Conservation (phyloP, 1,140 invertebrate genomes). For the Ectropis grisescens region DNA sequence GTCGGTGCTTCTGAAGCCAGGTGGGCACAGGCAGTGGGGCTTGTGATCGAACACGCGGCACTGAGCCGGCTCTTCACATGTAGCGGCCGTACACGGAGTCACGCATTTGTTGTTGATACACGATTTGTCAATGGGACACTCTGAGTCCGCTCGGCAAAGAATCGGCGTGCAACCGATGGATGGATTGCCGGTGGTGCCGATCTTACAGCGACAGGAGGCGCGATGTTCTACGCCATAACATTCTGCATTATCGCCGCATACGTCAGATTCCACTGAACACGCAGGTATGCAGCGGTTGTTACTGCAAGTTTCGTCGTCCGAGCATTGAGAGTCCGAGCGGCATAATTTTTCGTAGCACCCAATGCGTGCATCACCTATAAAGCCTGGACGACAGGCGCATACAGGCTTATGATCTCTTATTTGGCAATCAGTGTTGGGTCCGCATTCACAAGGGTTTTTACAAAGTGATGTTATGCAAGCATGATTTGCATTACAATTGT, state of each 20-base stretch:
- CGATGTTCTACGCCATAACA: conserved; percentile 84
- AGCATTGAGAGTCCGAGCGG: conserved; percentile 80
- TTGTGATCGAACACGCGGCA: conserved; percentile 84
- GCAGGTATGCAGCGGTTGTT: conserved; percentile 84
- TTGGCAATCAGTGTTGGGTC: conserved; percentile 83
- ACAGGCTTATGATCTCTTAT: conserved; percentile 87
- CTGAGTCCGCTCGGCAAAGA: conserved; percentile 81
- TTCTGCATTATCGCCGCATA: conserved; percentile 80
- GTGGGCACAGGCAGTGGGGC: conserved; percentile 83
- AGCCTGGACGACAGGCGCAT: conserved; percentile 85
- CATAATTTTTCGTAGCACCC: conserved; percentile 82
- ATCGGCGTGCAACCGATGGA: conserved; percentile 80
- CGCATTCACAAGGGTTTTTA: conserved; percentile 85
- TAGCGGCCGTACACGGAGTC: conserved; percentile 79
- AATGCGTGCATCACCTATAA: conserved; percentile 84
- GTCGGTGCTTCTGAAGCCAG: conserved; percentile 79
- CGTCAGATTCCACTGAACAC: conserved; percentile 75
- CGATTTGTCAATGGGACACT: conserved; percentile 81
- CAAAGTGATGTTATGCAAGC: conserved; percentile 86
- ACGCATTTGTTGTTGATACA: conserved; percentile 86
- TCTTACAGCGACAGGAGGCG: conserved; percentile 84
- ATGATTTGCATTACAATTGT: conserved; percentile 80
- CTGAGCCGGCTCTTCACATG: conserved; percentile 78
- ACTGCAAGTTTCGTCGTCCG: conserved; percentile 81
- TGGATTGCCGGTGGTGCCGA: conserved; percentile 87